Evolutionary conservation across 2,797 vertebrate genomes (phyloP), one percentile per base, ranked within the genome.

Genomic region (Tadarida brasiliensis): DNA sequence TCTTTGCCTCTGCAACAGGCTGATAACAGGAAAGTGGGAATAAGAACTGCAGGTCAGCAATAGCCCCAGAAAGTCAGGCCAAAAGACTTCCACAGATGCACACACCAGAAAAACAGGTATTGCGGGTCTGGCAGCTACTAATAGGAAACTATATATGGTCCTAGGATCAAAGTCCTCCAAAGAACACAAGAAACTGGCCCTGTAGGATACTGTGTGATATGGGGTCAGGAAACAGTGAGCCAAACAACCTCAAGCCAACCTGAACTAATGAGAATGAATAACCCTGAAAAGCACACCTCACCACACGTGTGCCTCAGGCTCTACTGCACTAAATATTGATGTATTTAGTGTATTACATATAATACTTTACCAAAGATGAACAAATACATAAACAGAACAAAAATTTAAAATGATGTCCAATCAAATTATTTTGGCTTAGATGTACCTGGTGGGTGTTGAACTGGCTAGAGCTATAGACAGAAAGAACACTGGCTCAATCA

Each of bases 1-100:
- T 74, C 98, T 99, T 99, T 3, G 90, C 96, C 3, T 98, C 98
- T 5, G 97, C 19, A 65, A 81, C 22, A 54, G 94, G 98, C 98
- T 99, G 82, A 0, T 77, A 83, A 7, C 0, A 47, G 57, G 49
- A 28, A 20, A 77, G 49, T 0, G 0, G 39, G 51, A 63, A 4
- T 68, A n/a, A 94, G 82, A 86, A 44, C 9, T 33, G 11, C 3
- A 57, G 59, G 49, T 84, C 39, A 90, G 71, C 54, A 44, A n/a
- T 0, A 67, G 47, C 5, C n/a, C 49, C 33, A 76, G 78, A 11
- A 51, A 67, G 44, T 56, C 61, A 68, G 0, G 11, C 12, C 30
- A 33, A 20, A 61, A 8, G 35, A 90, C 39, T 19, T 78, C 65
- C 51, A n/a, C 12, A 30, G 4, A 83, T 12, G 10, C 44, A 84